A percentile compares a stretch with the other conserved stretches of the same genome.
Evolutionary conservation across 2,797 vertebrate genomes (phyloP).

Genomic region (Psittacula derbiana): DNA sequence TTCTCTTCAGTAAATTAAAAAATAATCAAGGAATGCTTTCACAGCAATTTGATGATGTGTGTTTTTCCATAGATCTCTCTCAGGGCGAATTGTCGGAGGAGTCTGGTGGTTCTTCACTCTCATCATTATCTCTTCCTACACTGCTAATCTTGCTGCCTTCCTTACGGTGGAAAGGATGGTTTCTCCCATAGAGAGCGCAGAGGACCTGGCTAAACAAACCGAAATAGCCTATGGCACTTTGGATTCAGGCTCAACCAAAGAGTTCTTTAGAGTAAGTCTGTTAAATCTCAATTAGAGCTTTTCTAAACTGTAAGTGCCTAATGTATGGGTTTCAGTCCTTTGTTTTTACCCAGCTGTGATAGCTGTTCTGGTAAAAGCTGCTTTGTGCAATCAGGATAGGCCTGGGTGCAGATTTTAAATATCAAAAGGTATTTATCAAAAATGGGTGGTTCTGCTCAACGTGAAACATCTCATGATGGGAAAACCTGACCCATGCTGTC

Average conservation of each 20-base stretch:
- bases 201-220: constrained; percentile 98
- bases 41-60: constrained; percentile 34
- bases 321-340: background rate
- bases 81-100: constrained; percentile 97
- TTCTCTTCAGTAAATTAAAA: background rate
- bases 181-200: constrained; percentile 98
- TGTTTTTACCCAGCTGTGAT: background rate
- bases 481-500: background rate
- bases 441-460: background rate
- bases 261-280: constrained; percentile 98
- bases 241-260: constrained; percentile 99
- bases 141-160: constrained; percentile 99
- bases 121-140: constrained; percentile 99
- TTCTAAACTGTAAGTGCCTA: background rate
- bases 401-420: background rate
- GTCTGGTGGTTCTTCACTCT: constrained; percentile 99
- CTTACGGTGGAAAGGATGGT: constrained; percentile 99
- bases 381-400: background rate
- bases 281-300: background rate
- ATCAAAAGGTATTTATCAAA: background rate
- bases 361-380: background rate
- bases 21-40: background rate
- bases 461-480: background rate
- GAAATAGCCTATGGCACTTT: constrained; percentile 99
- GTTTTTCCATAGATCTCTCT: constrained; percentile 90